Base-by-base conservation (phyloP, 2,797 vertebrate genomes). In the Coregonus sp. region DNA sequence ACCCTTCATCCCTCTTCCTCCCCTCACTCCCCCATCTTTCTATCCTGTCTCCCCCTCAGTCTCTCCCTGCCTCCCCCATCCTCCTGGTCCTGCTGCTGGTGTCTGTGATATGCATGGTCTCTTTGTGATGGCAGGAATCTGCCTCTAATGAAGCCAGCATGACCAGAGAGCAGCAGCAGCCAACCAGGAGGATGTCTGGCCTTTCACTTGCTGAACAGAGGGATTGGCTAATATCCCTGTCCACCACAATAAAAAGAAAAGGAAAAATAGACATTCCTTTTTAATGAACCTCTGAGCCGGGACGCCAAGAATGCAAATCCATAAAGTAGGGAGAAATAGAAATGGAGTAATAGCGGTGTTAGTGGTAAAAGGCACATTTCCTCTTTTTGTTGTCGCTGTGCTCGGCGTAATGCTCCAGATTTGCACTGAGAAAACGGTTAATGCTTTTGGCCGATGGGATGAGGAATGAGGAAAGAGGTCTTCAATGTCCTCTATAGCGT, bases 361-460 rank as follows among this genome's bases (percentile, higher is more conserved):
- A 75, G 84, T 80, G 81, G 77, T 92, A 59, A 86, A 86, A 91
- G 79, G 78, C 82, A 88, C 78, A 89, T 93, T 92, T 92, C 85
- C 88, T 90, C 80, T 83, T 88, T 93, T 90, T 92, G 86, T 91
- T 89, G 85, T 89, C 66, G 81, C 80, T 76, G 73, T 89, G 83
- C 86, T 90, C 33, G 75, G 85, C 80, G 84, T 85, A 90, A 87
- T 90, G 84, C 79, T 83, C 70, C 29, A 78, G 76, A 87, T 89
- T 92, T 90, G 75, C 82, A 78, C 80, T 88, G 86, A 92, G 92
- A 92, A 92, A 83, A 86, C 74, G 77, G 72, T 82, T 90, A 90
- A 90, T 92, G 87, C 80, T 86, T 86, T 85, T 88, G 80, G 82
- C 84, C 86, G 76, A 79, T 83, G 68, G 69, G 79, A 84, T 78